Conservation (phyloP, 2,797 vertebrate genomes). For the Sardinella longiceps region DNA sequence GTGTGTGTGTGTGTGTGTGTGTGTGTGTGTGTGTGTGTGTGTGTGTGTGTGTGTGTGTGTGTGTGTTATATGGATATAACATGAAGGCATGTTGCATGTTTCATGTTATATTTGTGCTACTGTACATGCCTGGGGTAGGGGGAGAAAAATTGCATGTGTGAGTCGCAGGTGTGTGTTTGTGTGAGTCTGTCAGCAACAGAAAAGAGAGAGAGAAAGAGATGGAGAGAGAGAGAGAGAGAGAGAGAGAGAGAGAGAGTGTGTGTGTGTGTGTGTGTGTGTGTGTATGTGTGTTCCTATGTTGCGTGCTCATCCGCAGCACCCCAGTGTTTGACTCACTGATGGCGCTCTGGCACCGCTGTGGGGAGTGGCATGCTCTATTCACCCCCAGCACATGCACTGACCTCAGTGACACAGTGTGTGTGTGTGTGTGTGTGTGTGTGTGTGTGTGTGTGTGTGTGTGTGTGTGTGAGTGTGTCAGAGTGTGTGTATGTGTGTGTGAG, state of each 20-base stretch:
- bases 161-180: no score
- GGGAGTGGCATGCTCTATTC: neutral
- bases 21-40: neutral
- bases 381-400: neutral
- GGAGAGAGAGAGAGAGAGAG: no score
- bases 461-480: no score
- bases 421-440: neutral
- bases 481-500: no score
- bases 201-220: no score
- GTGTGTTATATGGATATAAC: neutral
- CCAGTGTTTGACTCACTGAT: neutral
- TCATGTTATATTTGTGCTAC: no score
- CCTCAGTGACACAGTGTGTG: conserved; percentile 1
- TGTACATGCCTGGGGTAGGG: no score
- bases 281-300: neutral
- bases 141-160: no score
- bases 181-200: no score
- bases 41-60: neutral
- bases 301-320: neutral
- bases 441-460: neutral
- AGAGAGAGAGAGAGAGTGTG: neutral
- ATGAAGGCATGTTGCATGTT: no score
- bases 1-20: neutral
- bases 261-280: neutral
- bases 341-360: neutral